Percentiles rank a stretch among this genome's conserved stretches.
These are phyloP conservation scores for Plectus sambesii DNA, from an alignment of 1,140 invertebrate species.

Conservation along the genomic window DNA sequence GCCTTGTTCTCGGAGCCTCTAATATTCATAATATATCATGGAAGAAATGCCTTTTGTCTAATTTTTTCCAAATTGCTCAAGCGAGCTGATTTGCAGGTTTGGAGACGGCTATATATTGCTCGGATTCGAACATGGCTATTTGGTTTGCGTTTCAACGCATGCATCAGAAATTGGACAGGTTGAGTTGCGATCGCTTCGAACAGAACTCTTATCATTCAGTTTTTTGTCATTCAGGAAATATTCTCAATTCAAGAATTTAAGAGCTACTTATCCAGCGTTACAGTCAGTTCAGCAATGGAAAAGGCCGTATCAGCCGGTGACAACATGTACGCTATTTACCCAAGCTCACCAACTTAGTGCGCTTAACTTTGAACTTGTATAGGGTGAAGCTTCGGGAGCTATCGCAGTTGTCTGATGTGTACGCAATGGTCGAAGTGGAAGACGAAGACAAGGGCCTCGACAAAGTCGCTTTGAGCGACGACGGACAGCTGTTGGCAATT, in stretches of 20 bases:
- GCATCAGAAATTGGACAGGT: no score
- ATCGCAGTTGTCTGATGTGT: slow-evolving; percentile 70
- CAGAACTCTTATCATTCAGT: no score
- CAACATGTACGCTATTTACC: slow-evolving; percentile 59
- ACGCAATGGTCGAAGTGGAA: slow-evolving; percentile 62
- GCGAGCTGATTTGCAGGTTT: no score
- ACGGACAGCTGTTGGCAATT: slow-evolving; percentile 81
- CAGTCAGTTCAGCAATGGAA: slow-evolving; percentile 58
- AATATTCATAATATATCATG: no score
- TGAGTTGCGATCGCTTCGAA: no score
- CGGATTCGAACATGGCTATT: no score
- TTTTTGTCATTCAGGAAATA: no score
- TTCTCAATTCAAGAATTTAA: slow-evolving; percentile 52
- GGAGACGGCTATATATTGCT: no score
- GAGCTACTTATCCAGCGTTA: slow-evolving; percentile 50
- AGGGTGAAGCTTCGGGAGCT: slow-evolving; percentile 76
- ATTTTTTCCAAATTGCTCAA: no score
- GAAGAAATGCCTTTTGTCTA: no score
- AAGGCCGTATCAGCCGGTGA: slow-evolving; percentile 86
- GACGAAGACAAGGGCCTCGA: slow-evolving; percentile 57
- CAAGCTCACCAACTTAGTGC: background rate
- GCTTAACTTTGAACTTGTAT: slow-evolving; percentile 19
- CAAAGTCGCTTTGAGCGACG: slow-evolving; percentile 68
- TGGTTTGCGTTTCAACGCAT: no score
- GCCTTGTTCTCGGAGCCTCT: no score